Base-by-base conservation (phyloP, 2,113 vertebrate genomes). In the Brachirus orientalis region DNA sequence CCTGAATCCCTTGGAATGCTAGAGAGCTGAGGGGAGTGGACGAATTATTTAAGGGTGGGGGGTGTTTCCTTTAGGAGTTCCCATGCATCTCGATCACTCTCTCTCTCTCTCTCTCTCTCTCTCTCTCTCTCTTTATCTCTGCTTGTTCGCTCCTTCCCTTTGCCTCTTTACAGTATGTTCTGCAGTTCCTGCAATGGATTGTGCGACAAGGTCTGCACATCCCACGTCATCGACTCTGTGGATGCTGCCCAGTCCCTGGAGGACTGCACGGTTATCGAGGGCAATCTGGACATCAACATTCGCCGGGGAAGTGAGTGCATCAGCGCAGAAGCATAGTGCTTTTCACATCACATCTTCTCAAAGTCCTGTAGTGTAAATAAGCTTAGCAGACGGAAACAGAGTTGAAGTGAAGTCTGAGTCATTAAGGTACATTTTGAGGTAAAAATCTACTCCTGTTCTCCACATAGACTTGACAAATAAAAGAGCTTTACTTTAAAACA, bases 211-310 rank as follows among this genome's bases (percentile, higher is more conserved):
- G 87, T 95, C 54, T 99, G 97, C 38, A 90, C 91, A 0, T 91
- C 93, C 3, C 86, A 88, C 43, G 91, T 94, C 80, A 98, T 99
- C 3, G 96, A 97, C 88, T 99, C 97, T 0, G 96, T 99, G 74
- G 96, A 96, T 0, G 95, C 98, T 3, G 98, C 97, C 36, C 96
- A 99, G 76, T 94, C 93, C 82, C 90, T 99, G 58, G 94, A 95
- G 85, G 97, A 96, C 41, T 99, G 98, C 86, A 99, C 97, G 0
- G 92, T 97, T 81, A 95, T 98, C 76, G 95, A 92, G 62, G 97
- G 97, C 71, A 97, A 97, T 77, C 87, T 99, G 86, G 93, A 96
- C 75, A 98, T 99, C 85, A 98, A 99, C 86, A 98, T 99, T 85
- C 96, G 98, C 0, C 92, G 94, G 45, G 98, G 98, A 86, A 98